phyloP scores from a whole-genome alignment of 2,113 vertebrate genomes.

The Neolamprologus cancellatus region DNA sequence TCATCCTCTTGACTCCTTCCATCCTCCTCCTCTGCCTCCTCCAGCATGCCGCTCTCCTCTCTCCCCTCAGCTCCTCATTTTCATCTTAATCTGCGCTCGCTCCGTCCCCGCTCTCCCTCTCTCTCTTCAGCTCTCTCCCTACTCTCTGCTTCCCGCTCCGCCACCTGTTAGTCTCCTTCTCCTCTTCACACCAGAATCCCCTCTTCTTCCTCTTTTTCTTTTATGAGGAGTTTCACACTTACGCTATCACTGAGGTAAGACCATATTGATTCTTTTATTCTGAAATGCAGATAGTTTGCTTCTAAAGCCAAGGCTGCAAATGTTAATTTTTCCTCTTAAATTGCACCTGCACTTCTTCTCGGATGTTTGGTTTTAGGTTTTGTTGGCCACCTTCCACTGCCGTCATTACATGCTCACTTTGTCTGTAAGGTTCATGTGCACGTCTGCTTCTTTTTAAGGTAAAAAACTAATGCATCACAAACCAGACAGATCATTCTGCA shows the following conservation, averaged over 20 bases:
- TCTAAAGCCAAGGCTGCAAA: background rate
- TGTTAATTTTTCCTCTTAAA: background rate
- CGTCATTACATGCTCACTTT: background rate
- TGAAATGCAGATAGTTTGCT: background rate
- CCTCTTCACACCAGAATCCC: slow-evolving; percentile 47
- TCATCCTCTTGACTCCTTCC: background rate
- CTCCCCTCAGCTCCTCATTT: slow-evolving; percentile 26
- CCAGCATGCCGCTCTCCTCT: slow-evolving; percentile 4
- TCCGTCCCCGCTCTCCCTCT: background rate
- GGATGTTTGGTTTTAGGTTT: background rate
- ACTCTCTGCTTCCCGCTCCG: slow-evolving; percentile 30
- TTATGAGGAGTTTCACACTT: slow-evolving; percentile 64
- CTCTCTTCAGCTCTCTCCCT: background rate
- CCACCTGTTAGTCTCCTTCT: slow-evolving; percentile 67
- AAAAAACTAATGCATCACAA: background rate
- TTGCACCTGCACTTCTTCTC: background rate
- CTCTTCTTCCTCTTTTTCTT: slow-evolving; percentile 6
- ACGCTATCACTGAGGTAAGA: slow-evolving; percentile 56
- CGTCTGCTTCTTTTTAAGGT: background rate
- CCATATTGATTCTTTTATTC: background rate
- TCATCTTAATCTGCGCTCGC: slow-evolving; percentile 40
- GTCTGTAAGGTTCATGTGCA: background rate
- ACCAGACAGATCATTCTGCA: background rate
- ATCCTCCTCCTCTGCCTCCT: background rate
- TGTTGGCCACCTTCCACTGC: background rate